Percentiles rank a stretch among this genome's conserved stretches.
These are phyloP conservation scores for Oreochromis grahami DNA, from an alignment of 2,797 vertebrate species.

Conservation along the genomic window DNA sequence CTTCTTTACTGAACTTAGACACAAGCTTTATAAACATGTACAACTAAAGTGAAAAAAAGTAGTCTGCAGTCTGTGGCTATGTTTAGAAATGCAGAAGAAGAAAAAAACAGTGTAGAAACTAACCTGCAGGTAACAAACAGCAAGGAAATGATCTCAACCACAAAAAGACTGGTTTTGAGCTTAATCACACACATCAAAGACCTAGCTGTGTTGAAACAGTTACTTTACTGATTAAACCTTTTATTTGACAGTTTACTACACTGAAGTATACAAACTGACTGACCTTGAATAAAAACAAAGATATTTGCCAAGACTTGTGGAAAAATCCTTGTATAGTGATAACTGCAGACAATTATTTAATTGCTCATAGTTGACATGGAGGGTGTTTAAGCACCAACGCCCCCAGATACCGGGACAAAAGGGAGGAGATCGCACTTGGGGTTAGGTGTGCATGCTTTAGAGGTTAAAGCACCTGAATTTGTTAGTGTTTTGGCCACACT, in stretches of 20 bases:
- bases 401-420: accelerated
- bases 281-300: accelerated
- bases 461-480: background rate
- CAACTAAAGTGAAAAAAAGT: accelerated
- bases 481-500: background rate
- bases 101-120: accelerated
- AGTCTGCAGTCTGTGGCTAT: background rate
- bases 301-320: accelerated
- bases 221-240: background rate
- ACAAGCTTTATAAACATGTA: accelerated
- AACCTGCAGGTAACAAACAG: background rate
- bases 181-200: background rate
- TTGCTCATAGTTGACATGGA: background rate
- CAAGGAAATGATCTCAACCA: background rate
- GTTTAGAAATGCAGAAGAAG: background rate
- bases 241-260: background rate
- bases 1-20: accelerated
- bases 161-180: background rate
- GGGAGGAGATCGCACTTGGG: accelerated
- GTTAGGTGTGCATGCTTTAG: accelerated
- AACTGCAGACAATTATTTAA: background rate
- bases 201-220: accelerated
- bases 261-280: background rate
- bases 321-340: accelerated
- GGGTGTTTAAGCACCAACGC: background rate